Evolutionary conservation across 2,113 vertebrate species (phyloP).

Genomic region (Dolichotis patagonum): DNA sequence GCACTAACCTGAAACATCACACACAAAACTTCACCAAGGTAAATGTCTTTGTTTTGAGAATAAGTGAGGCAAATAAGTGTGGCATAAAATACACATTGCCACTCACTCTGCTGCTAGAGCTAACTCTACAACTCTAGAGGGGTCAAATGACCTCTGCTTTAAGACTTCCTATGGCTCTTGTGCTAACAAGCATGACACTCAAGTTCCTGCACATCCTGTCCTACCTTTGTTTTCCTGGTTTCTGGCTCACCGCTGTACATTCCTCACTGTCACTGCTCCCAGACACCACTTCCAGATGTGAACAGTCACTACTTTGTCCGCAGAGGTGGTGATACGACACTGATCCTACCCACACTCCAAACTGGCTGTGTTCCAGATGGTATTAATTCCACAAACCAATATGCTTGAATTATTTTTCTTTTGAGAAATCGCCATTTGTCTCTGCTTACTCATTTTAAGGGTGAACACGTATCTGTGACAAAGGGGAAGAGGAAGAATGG

Average conservation of each 20-base stretch:
- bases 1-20: not conserved
- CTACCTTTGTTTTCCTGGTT: not conserved
- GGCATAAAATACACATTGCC: not conserved
- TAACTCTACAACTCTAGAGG: not conserved
- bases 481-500: not conserved
- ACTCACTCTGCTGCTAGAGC: not conserved
- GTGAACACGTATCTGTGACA: not conserved
- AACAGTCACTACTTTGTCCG: not conserved
- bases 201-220: too few relatives aligned
- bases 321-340: not conserved
- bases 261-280: not conserved
- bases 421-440: not conserved
- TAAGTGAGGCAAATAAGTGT: not conserved
- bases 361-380: not conserved
- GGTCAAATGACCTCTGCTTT: not conserved
- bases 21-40: not conserved
- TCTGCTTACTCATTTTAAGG: not conserved
- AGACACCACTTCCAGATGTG: not conserved
- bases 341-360: not conserved
- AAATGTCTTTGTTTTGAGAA: not conserved
- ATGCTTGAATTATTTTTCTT: constrained; percentile 4
- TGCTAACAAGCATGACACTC: not conserved
- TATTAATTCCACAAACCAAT: not conserved
- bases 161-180: not conserved
- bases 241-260: not conserved